A percentile compares a stretch with the other conserved stretches of the same genome.
phyloP scores from a whole-genome alignment of 2,797 vertebrate genomes.

The Odontamblyopus lacepedii region DNA sequence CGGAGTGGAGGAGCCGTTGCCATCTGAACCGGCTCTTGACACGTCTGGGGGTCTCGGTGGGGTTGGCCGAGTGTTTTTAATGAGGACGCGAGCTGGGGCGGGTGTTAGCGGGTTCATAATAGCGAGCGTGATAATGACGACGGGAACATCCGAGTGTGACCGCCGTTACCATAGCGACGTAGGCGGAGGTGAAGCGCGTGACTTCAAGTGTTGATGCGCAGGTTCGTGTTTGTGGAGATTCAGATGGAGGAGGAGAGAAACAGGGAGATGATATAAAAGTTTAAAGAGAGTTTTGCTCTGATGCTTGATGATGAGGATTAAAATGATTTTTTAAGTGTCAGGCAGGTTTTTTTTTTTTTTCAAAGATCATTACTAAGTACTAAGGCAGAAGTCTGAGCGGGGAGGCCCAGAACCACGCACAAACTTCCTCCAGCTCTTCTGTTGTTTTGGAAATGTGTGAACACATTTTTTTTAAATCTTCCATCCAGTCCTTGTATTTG shows the following conservation, averaged over 20 bases:
- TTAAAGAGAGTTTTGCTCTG: background rate
- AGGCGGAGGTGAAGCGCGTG: background rate
- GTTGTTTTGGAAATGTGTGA: too few species aligned
- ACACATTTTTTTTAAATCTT: too few species aligned
- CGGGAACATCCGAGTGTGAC: background rate
- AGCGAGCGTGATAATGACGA: background rate
- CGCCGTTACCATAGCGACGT: background rate
- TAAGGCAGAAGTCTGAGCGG: too few species aligned
- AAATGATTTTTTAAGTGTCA: too few species aligned
- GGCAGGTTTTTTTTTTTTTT: too few species aligned
- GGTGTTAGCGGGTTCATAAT: background rate
- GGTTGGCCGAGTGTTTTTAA: conserved; percentile 9
- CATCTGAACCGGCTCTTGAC: conserved; percentile 27
- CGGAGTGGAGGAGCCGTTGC: conserved; percentile 23
- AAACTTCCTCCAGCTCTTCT: too few species aligned
- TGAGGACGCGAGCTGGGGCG: background rate
- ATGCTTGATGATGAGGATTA: too few species aligned
- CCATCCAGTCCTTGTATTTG: too few species aligned
- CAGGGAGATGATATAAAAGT: background rate
- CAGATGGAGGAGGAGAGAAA: background rate
- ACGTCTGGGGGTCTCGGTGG: conserved; percentile 34
- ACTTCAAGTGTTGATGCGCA: background rate
- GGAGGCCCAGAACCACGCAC: too few species aligned
- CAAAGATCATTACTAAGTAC: too few species aligned
- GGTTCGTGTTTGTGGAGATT: background rate